Base-by-base conservation (phyloP, 2,888 invertebrate species). In the Eristalis arbustorum region DNA sequence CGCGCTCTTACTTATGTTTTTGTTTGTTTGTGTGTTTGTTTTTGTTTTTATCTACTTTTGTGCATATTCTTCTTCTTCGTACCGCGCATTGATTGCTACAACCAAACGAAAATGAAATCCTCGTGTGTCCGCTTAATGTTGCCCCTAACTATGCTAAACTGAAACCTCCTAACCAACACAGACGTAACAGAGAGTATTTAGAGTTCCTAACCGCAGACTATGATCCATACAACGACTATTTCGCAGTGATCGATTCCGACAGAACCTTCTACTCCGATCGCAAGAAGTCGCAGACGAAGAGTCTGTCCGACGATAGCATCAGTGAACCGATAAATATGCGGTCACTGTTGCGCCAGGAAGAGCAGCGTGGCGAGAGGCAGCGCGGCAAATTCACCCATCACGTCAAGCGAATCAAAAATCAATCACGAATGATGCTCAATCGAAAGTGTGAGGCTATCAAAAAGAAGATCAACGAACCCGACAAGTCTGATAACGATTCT, bases 391-490 rank as follows among this genome's bases (percentile, higher is more conserved):
- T 95, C 90, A 89, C 94, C 75, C 90, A 95, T 23, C 94, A 94
- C 67, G 94, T 96, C 63, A 95, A 94, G 88, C 95, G 95, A 84
- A 93, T 96, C 0, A 95, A 95, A 90, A 94, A 91, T 91, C 93
- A 94, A n/a, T 94, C 94, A 0, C 94, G 94, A 66, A 94, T 94
- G 90, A 94, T 95, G 37, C 94, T 96, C 14, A 93, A 94, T 0
- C 95, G 94, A 90, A 94, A 94, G 90, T 95, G 95, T 89, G 94
- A 93, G 0, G 94, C 94, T n/a, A 91, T 94, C n/a, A 94, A 94
- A 90, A 93, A 94, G 3, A 94, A 94, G 89, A 93, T 94, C 73
- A 91, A 93, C 2, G 94, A 95, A 18, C 67, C 34, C 2, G 67
- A 67, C 8, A 79, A 81, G 25, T 68, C 93, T 93, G 82, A 91